phyloP scores from a whole-genome alignment of 2,113 vertebrate genomes.

The Corythaixoides concolor region DNA sequence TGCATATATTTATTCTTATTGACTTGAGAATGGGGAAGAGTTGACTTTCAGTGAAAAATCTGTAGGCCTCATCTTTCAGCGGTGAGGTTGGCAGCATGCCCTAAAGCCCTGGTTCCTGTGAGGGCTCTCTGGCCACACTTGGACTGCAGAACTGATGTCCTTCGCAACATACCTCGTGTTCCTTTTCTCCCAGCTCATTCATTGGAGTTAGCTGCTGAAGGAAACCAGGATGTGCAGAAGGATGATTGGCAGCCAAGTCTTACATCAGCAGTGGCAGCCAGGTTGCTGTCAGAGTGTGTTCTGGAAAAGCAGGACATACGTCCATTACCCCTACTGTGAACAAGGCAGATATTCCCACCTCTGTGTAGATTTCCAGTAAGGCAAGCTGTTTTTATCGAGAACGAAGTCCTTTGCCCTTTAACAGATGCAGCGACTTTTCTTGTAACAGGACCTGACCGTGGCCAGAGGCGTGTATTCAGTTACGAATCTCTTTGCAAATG shows the following conservation, averaged over 20 bases:
- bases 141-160: not conserved
- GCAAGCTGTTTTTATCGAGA: not conserved
- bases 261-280: not conserved
- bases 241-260: not conserved
- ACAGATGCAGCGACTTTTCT: not conserved
- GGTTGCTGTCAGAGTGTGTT: not conserved
- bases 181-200: not conserved
- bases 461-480: not conserved
- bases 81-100: not conserved
- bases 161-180: fast-evolving
- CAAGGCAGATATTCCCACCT: not conserved
- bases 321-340: not conserved
- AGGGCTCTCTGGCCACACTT: fast-evolving
- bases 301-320: not conserved
- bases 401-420: not conserved
- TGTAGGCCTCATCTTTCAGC: not conserved
- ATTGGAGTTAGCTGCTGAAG: not conserved
- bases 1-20: not conserved
- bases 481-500: not conserved
- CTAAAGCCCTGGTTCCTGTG: not conserved
- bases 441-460: not conserved
- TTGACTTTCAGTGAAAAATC: not conserved
- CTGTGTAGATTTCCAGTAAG: not conserved
- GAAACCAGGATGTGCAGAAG: not conserved
- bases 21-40: not conserved